Base-by-base conservation (phyloP, 2,888 invertebrate genomes). In the Choristoneura rosaceana region DNA sequence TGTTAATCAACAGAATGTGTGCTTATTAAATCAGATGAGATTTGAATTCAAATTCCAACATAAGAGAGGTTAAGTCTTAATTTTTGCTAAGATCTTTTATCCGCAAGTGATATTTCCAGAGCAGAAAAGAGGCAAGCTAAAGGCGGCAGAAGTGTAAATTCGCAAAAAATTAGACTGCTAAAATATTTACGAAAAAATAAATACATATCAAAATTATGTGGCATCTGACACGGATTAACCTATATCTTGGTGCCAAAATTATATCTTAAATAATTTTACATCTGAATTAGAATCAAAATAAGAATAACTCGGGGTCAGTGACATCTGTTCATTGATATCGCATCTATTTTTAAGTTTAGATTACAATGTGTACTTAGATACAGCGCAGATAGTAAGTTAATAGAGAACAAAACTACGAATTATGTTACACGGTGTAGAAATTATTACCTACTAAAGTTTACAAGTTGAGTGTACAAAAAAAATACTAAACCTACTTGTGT, bases 281-380 rank as follows among this genome's bases (percentile, higher is more conserved):
- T 68, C 60, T 45, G 61, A 67, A 58, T 71, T 58, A 68, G 67
- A 47, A 58, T 62, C 47, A 33, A 71, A 61, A 68, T 62, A 68
- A 71, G 67, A 68, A 71, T 58, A 71, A 68, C 67, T 58, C 62
- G 58, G 60, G 71, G 67, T 71, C 71, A 71, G 9, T 68, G 71
- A 68, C 71, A 58, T 63, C 14, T 68, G 71, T 71, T 68, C 58
- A 71, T 68, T 71, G 67, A 68, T 71, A 68, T 71, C 47, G 58
- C 55, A 67, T 62, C 62, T 63, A 62, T 71, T 58, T 62, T 69
- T 62, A 62, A 55, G 25, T 63, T 62, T 14, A 63, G 67, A 68
- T 68, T 63, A 71, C 38, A 47, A 52, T 33, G 55, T 55, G 55
- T 38, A 58, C 55, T 33, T 58, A 70, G 59, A 59, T 64, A 69